These are phyloP conservation scores for Osedax fenrisi DNA, from an alignment of 2,888 invertebrate genomes.

Conservation along the genomic window DNA sequence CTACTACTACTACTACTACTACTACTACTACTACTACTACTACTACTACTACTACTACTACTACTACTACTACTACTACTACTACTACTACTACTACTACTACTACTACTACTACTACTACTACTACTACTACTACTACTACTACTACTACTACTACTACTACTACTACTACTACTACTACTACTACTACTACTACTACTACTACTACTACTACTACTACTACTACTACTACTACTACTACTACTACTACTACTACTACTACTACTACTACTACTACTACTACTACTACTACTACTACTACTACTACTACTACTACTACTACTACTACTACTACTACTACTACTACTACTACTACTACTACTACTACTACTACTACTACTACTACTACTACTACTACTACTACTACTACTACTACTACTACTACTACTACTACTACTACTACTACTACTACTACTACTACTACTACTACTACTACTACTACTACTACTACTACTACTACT, in stretches of 20 bases:
- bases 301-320: neutral
- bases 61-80: neutral
- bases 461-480: neutral
- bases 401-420: too few species aligned
- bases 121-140: neutral
- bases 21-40: neutral
- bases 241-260: neutral
- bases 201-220: neutral
- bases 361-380: neutral
- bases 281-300: slow-evolving; percentile 2
- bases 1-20: neutral
- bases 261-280: too few species aligned
- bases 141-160: neutral
- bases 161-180: neutral
- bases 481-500: neutral
- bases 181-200: neutral
- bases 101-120: neutral
- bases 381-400: neutral
- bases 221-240: neutral
- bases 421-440: neutral
- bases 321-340: neutral
- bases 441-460: neutral
- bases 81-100: neutral
- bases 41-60: neutral
- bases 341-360: neutral